Conservation (phyloP, 2,888 invertebrate species). For the Drosophila monieri region DNA sequence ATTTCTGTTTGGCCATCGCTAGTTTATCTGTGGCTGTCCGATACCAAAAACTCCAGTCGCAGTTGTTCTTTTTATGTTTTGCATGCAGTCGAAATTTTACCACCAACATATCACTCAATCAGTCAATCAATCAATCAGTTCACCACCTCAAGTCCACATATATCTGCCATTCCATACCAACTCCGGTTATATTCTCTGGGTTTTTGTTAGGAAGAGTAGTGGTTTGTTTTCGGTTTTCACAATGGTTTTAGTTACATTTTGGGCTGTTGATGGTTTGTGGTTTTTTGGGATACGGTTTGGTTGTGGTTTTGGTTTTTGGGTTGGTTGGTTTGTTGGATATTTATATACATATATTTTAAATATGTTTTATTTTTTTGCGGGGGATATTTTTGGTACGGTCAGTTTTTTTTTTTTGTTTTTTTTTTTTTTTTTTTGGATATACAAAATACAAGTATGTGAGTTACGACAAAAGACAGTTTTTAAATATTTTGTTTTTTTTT, state of each 20-base stretch:
- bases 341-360: slow-evolving; percentile 38
- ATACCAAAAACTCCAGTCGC: slow-evolving; percentile 67
- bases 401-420: slow-evolving; percentile 46
- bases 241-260: slow-evolving; percentile 68
- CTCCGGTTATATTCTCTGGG: slow-evolving; percentile 47
- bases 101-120: slow-evolving; percentile 60
- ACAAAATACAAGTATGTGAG: slow-evolving; percentile 62
- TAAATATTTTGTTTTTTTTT: slow-evolving; percentile 33
- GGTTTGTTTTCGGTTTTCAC: slow-evolving; percentile 54
- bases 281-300: slow-evolving; percentile 38
- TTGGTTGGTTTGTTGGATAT: slow-evolving; percentile 42
- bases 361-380: slow-evolving; percentile 30
- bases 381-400: slow-evolving; percentile 62
- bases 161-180: slow-evolving; percentile 47
- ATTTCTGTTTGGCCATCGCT: slow-evolving; percentile 20
- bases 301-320: slow-evolving; percentile 35
- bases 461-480: slow-evolving; percentile 60
- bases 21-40: slow-evolving; percentile 61
- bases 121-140: slow-evolving; percentile 64
- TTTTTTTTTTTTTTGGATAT: slow-evolving; percentile 45
- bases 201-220: slow-evolving; percentile 34
- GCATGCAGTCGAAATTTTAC: slow-evolving; percentile 66
- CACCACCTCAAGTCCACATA: slow-evolving; percentile 67
- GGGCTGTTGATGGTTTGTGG: slow-evolving; percentile 56
- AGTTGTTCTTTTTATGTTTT: slow-evolving; percentile 41